phyloP scores from a whole-genome alignment of 2,888 invertebrate species.

The Apamea epomidion region DNA sequence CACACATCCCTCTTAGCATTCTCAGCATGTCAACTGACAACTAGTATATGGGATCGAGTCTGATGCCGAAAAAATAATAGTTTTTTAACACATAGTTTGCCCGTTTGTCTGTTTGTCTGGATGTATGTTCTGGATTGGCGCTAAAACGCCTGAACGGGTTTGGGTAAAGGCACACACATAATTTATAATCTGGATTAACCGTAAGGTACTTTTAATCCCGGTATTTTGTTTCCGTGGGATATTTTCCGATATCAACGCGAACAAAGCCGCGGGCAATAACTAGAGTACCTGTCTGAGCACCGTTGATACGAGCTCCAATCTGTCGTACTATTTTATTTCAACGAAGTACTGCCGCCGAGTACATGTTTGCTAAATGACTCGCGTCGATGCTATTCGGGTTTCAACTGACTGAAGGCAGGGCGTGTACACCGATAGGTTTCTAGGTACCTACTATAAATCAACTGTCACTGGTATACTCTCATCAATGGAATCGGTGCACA shows the following conservation, averaged over 20 bases:
- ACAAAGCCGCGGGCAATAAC: neutral
- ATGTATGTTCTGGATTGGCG: neutral
- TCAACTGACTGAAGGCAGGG: neutral
- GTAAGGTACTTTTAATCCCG: neutral
- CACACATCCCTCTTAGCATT: no score
- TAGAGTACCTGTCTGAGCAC: neutral
- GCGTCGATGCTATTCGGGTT: neutral
- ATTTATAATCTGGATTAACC: neutral
- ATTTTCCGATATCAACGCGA: neutral
- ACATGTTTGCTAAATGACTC: neutral
- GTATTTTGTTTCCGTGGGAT: neutral
- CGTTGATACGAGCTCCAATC: neutral
- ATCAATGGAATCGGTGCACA: neutral
- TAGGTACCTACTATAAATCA: neutral
- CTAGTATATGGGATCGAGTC: neutral
- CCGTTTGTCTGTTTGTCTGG: no score
- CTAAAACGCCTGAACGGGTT: neutral
- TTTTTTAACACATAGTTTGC: neutral
- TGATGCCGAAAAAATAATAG: neutral
- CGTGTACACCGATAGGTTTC: neutral
- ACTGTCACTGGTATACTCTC: neutral
- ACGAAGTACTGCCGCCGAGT: neutral
- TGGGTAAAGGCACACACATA: neutral
- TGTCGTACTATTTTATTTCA: neutral
- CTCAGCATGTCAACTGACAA: no score